Conservation (phyloP, 2,888 invertebrate genomes). For the Megaustenia siamemsis region DNA sequence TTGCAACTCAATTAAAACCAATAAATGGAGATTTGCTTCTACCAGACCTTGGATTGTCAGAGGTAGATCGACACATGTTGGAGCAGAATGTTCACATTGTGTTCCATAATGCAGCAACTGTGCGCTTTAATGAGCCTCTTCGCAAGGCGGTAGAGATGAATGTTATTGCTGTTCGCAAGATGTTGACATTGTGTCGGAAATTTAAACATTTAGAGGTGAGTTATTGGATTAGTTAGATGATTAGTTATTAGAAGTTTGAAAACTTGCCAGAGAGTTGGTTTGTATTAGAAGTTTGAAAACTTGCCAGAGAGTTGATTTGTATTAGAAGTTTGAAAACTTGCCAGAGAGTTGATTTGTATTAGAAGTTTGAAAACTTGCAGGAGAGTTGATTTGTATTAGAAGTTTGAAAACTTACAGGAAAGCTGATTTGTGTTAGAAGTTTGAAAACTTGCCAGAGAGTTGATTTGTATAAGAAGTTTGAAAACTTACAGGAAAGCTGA, state of each 20-base stretch:
- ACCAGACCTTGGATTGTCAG: constrained; percentile 80
- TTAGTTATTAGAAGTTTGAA: background rate
- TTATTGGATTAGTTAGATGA: constrained; percentile 12
- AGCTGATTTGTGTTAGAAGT: too few species aligned
- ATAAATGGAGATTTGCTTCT: constrained; percentile 84
- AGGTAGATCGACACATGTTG: constrained; percentile 83
- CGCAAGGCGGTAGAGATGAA: constrained; percentile 94
- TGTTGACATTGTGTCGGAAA: constrained; percentile 88
- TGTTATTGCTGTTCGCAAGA: constrained; percentile 89
- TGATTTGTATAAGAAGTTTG: too few species aligned
- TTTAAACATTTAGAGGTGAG: constrained; percentile 88
- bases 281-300: too few species aligned
- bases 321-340: too few species aligned
- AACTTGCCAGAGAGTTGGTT: background rate
- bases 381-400: too few species aligned
- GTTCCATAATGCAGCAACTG: constrained; percentile 95
- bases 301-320: too few species aligned
- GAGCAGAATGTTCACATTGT: constrained; percentile 89
- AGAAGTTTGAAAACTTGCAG: too few species aligned
- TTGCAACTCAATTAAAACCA: constrained; percentile 84
- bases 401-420: too few species aligned
- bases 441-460: too few species aligned
- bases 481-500: too few species aligned
- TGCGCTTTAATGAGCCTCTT: constrained; percentile 92
- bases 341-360: too few species aligned